Evolutionary conservation across 2,797 vertebrate genomes (phyloP), one percentile per base, ranked within the genome.

Genomic region (Pogonophryne albipinna): DNA sequence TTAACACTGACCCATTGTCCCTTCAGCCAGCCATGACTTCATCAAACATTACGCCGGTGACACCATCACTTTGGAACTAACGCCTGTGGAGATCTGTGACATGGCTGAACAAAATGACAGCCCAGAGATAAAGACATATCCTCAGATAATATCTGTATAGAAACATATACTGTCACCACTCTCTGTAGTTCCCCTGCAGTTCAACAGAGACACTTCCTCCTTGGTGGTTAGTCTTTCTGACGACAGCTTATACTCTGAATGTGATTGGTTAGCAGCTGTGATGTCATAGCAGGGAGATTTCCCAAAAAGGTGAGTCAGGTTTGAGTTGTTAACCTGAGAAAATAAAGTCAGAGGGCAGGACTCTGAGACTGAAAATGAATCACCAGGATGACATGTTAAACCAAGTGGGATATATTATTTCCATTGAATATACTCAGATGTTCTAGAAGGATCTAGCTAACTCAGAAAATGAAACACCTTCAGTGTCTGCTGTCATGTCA

Each of bases 131-230:
- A 2, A 42, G 13, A n/a, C n/a, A 65, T 8, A 57, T 6, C 0
- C 31, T 51, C 49, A 60, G 13, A 55, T 14, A 16, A 0, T 44
- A 42, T 1, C 9, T 17, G 14, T 42, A 14, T 10, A 42, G n/a
- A 38, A 14, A 23, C 10, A 20, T 11, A 19, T 1, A 9, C 38
- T 42, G 31, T 71, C 19, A 76, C n/a, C 56, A 4, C 51, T 69
- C 4, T 0, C 13, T 27, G 68, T 75, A 63, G 8, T 83, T 89
- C 60, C 84, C 85, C 79, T 71, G n/a, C 17, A 47, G 2, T 85
- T 79, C 66, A 50, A 6, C 20, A 20, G 46, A 87, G 16, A 44
- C 72, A 84, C 74, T 83, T 84, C 85, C 85, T 87, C 17, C n/a
- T 74, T 45, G 1, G 23, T 68, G 44, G 38, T 14, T 0, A 53